Percentiles rank a stretch among this genome's conserved stretches.
Conservation (phyloP, 2,113 vertebrate species). For the Hiodon alosoides region DNA sequence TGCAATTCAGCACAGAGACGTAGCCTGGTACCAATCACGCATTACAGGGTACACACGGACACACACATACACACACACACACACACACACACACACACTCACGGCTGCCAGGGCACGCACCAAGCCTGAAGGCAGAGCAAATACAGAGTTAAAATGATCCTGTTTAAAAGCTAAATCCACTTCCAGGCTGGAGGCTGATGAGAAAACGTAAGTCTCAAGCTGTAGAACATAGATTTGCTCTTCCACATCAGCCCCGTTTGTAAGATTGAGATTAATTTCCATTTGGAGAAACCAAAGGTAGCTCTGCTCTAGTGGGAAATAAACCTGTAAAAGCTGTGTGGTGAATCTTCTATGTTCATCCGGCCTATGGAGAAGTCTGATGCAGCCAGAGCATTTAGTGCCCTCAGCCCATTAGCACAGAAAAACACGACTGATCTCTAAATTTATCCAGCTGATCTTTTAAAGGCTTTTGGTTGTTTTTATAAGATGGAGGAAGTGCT, state of each 20-base stretch:
- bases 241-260: background rate
- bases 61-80: background rate
- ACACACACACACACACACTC: background rate
- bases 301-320: constrained; percentile 8
- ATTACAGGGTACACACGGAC: background rate
- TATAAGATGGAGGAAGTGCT: background rate
- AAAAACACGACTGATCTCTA: background rate
- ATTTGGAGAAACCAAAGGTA: background rate
- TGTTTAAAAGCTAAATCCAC: too few relatives aligned
- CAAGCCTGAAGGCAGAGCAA: background rate
- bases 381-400: background rate
- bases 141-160: background rate
- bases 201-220: background rate
- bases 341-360: background rate
- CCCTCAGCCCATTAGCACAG: background rate
- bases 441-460: background rate
- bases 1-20: background rate
- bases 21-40: background rate
- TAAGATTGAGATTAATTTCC: background rate
- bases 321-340: constrained; percentile 2
- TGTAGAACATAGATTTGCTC: background rate
- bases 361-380: background rate
- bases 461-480: background rate
- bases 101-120: background rate
- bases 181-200: background rate